A percentile compares a stretch with the other conserved stretches of the same genome.
phyloP scores from a whole-genome alignment of 2,888 invertebrate species.

The Cistogaster globosa region DNA sequence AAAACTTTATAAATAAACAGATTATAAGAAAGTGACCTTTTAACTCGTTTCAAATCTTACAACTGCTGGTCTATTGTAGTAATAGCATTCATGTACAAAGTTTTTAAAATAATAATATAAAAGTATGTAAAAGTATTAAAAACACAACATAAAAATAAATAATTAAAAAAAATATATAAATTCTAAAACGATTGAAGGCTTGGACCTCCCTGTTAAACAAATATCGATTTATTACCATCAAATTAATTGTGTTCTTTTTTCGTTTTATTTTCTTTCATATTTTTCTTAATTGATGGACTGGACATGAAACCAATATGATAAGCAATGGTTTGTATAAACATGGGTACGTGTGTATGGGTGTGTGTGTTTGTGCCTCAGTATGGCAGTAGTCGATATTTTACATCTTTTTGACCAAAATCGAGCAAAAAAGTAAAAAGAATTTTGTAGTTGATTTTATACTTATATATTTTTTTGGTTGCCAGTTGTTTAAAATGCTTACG shows the following conservation, averaged over 20 bases:
- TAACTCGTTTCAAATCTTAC: no score
- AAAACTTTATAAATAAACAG: no score
- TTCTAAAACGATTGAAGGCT: background rate
- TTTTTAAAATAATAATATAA: no score
- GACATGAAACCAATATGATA: constrained; percentile 63
- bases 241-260: constrained; percentile 20
- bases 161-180: background rate
- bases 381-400: constrained; percentile 59
- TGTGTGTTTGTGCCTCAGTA: constrained; percentile 8
- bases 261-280: constrained; percentile 8
- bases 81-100: no score
- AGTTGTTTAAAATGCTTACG: constrained; percentile 30
- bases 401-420: constrained; percentile 35
- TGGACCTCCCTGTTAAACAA: constrained; percentile 23
- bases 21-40: no score
- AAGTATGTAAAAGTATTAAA: no score
- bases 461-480: background rate
- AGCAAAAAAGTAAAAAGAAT: constrained; percentile 14
- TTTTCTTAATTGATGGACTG: constrained; percentile 65
- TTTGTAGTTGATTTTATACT: constrained; percentile 3
- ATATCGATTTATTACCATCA: constrained; percentile 44
- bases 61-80: no score
- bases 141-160: no score
- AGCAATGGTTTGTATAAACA: constrained; percentile 12
- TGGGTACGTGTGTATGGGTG: background rate